Evolutionary conservation across 2,888 invertebrate genomes (phyloP), one percentile per base, ranked within the genome.

Genomic region (Caenorhabditis sulstoni): DNA sequence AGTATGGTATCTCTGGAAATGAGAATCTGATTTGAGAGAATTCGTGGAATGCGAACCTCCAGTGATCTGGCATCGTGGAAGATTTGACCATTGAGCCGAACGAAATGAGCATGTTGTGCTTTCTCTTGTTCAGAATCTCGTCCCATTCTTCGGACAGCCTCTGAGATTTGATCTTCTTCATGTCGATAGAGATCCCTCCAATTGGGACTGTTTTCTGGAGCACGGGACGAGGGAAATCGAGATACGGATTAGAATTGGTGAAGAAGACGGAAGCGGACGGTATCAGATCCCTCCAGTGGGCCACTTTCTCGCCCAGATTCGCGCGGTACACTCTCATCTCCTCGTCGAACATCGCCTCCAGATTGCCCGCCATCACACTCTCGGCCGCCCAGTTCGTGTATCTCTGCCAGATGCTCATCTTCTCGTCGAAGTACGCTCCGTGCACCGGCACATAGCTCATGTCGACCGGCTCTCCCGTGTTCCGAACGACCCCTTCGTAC

Each of bases 111-210:
- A 68, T 68, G 45, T 52, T 68, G n/a, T 37, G 45, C 7, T 22
- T 23, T 4, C 59, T 23, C 16, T 52, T 44, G 16, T 68, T 44
- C 22, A 68, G n/a, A 8, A 68, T 45, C 12, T 29, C 12, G 14
- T 45, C 11, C 35, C 39, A 58, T 3, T 59, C 45, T 1, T 16
- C 11, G 4, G 49, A 12, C 29, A 68, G 18, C 1, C 44, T 55
- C n/a, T 44, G 22, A 4, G 50, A 50, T n/a, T 39, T 12, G 5
- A 59, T 68, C 11, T 66, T 55, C 49, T 64, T 57, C 7, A 57
- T 22, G 18, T 80, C 67, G 8, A 81, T 74, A 0, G 81, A 50
- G 39, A 81, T 81, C 14, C 81, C 81, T 47, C 81, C 81, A 12
- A 81, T 68, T 16, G 65, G 55, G n/a, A 81, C 39, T 0, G 68